phyloP scores from a whole-genome alignment of 2,797 vertebrate genomes.

The Setipinna tenuifilis region DNA sequence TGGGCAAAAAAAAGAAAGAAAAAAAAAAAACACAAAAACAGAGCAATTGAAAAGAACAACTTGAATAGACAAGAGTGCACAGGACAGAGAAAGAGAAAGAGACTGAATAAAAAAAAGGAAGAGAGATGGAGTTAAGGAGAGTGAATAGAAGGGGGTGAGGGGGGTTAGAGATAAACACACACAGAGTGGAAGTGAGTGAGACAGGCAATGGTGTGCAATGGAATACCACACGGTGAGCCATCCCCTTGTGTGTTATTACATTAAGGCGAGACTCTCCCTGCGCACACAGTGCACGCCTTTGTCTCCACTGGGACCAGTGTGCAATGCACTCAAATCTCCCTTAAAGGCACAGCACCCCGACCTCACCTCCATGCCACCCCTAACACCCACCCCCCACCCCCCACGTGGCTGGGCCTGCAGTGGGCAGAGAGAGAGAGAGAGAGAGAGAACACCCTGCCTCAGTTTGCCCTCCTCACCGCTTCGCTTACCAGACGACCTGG shows the following conservation, averaged over 20 bases:
- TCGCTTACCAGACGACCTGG: neutral
- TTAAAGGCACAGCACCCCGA: slow-evolving; percentile 35
- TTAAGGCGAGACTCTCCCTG: slow-evolving; percentile 43
- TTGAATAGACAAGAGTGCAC: neutral
- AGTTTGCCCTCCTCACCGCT: neutral
- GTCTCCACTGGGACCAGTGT: slow-evolving; percentile 35
- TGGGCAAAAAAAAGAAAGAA: neutral
- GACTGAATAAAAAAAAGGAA: neutral
- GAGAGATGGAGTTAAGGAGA: neutral
- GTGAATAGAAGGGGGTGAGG: neutral
- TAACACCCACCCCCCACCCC: no score
- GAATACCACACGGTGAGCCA: slow-evolving; percentile 49
- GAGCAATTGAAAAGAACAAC: neutral
- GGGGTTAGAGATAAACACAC: neutral
- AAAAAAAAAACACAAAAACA: neutral
- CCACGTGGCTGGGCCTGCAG: neutral
- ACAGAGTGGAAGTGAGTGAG: neutral
- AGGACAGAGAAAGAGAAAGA: neutral
- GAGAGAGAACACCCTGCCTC: neutral
- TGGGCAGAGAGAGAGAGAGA: neutral
- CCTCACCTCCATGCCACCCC: neutral
- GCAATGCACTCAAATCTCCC: neutral
- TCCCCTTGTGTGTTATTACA: slow-evolving; percentile 51
- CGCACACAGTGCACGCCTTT: slow-evolving; percentile 53
- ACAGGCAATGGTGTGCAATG: neutral